These are phyloP conservation scores for Oreotrochilus melanogaster DNA, from an alignment of 2,113 vertebrate species.

Conservation along the genomic window DNA sequence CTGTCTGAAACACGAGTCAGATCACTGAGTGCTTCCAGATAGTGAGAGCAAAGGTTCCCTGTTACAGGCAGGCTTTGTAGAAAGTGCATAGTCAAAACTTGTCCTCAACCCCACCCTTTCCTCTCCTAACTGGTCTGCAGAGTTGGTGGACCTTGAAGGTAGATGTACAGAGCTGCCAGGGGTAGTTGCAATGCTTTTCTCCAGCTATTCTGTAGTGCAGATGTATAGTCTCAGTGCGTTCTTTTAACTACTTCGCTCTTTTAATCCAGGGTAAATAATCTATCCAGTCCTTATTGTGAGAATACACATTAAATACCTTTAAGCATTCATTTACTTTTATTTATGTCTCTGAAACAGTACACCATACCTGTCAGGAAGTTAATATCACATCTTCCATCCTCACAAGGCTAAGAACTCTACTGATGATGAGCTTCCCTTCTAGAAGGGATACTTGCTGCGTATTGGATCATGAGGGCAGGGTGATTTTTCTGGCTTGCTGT, in stretches of 20 bases:
- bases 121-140: background rate
- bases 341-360: constrained; percentile 32
- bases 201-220: background rate
- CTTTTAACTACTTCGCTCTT: background rate
- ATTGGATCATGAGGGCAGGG: background rate
- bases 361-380: background rate
- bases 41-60: background rate
- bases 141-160: constrained; percentile 12
- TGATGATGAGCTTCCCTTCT: background rate
- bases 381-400: background rate
- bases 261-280: background rate
- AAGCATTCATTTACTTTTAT: constrained; percentile 2
- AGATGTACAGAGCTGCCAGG: background rate
- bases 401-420: background rate
- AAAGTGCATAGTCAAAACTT: background rate
- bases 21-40: background rate
- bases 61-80: background rate
- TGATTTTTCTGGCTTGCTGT: background rate
- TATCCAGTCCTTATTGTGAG: background rate
- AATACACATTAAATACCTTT: background rate
- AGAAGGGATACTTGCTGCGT: background rate
- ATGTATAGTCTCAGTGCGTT: background rate
- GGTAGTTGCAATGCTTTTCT: background rate
- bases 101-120: background rate
- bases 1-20: background rate